A percentile compares a stretch with the other conserved stretches of the same genome.
Evolutionary conservation across 2,113 vertebrate species (phyloP).

Genomic region (Hucho hucho): DNA sequence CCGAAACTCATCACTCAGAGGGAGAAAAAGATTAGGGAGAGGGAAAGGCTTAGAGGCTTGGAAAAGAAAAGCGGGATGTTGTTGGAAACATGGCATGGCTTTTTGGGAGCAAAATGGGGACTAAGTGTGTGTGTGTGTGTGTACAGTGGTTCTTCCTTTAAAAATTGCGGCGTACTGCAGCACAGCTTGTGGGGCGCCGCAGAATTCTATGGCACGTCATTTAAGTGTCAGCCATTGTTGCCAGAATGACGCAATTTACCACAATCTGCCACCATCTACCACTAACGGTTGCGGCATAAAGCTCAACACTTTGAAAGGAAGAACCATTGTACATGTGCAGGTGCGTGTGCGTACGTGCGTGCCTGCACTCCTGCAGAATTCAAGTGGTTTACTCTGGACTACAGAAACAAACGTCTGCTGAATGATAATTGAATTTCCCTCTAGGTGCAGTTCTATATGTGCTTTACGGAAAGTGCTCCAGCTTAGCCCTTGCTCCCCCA

Average conservation of each 20-base stretch:
- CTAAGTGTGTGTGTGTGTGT: not conserved
- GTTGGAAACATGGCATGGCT: not conserved
- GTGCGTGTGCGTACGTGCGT: not conserved
- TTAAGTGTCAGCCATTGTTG: too few relatives aligned
- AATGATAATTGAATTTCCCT: too few relatives aligned
- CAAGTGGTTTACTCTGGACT: too few relatives aligned
- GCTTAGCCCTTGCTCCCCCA: not conserved
- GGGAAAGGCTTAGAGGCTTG: not conserved
- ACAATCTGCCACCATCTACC: too few relatives aligned
- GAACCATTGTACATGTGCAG: not conserved
- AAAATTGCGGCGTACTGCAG: too few relatives aligned
- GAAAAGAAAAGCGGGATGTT: not conserved
- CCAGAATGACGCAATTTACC: too few relatives aligned
- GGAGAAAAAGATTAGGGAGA: not conserved
- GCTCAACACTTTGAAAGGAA: too few relatives aligned
- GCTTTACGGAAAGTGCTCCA: not conserved
- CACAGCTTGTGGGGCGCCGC: too few relatives aligned
- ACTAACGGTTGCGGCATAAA: too few relatives aligned
- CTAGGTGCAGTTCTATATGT: not conserved
- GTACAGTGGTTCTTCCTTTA: too few relatives aligned
- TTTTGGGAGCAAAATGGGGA: not conserved
- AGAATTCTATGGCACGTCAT: too few relatives aligned
- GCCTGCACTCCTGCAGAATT: not conserved
- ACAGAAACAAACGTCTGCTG: too few relatives aligned
- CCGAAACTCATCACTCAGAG: not conserved